Percentiles rank a stretch among this genome's conserved stretches.
Conservation (phyloP, 2,113 vertebrate species). For the Clarias macrocephalus region DNA sequence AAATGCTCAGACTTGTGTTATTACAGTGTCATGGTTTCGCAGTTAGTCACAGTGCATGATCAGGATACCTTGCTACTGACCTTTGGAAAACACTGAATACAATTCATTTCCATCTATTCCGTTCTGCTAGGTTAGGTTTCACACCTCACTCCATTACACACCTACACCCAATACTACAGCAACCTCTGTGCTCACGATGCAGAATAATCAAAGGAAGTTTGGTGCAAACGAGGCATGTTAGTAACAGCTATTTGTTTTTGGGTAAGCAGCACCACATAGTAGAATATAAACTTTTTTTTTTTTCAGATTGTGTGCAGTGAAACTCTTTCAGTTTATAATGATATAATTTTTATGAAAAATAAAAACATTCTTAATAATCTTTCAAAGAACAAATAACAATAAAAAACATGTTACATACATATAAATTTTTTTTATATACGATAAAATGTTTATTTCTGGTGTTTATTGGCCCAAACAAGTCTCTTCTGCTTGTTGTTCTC, state of each 20-base stretch:
- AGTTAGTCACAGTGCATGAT: neutral
- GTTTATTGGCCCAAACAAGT: too few relatives aligned
- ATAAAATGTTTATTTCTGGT: too few relatives aligned
- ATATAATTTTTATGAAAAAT: neutral
- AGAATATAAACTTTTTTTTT: neutral
- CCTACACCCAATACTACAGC: neutral
- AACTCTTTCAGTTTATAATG: neutral
- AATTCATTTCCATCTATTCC: neutral
- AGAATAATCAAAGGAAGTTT: neutral
- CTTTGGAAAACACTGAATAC: neutral
- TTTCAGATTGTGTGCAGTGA: too few relatives aligned
- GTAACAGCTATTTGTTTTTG: neutral
- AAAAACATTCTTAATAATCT: neutral
- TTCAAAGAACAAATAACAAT: neutral
- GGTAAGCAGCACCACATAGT: neutral
- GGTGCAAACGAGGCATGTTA: neutral
- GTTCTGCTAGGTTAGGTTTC: neutral
- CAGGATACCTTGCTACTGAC: neutral
- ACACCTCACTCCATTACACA: neutral
- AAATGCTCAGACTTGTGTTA: neutral
- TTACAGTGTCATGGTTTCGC: neutral
- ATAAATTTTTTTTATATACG: neutral
- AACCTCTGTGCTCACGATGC: neutral
- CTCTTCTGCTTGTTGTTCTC: too few relatives aligned
- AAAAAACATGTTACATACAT: neutral